Evolutionary conservation across 2,113 vertebrate genomes (phyloP).

Genomic region (Melanostigma gelatinosum): DNA sequence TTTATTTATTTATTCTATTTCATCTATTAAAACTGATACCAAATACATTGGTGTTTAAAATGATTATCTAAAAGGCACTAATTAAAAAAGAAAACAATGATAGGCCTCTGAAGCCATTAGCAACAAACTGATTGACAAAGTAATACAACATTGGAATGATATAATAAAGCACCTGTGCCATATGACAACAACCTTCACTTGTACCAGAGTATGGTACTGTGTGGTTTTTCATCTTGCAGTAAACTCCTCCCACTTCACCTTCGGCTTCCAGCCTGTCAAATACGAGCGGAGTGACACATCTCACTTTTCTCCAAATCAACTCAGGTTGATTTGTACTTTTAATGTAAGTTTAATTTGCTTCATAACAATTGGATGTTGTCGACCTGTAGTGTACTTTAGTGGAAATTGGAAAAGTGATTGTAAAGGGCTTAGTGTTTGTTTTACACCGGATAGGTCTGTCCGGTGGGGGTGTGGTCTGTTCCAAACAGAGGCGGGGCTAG

Average conservation of each 20-base stretch:
- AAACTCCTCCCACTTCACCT: background rate
- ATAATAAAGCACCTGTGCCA: background rate
- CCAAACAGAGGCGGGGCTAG: conserved; percentile 59
- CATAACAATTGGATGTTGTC: too few relatives aligned
- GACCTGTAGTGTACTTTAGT: accelerated
- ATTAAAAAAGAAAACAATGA: background rate
- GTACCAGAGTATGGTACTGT: background rate
- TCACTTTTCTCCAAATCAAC: background rate
- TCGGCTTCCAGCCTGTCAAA: background rate
- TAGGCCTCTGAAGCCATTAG: background rate
- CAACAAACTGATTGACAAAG: background rate
- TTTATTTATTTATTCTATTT: background rate
- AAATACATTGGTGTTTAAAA: background rate
- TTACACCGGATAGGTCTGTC: background rate
- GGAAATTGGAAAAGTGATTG: background rate
- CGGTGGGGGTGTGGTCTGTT: conserved; percentile 23
- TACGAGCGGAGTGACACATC: conserved; percentile 39
- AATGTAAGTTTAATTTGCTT: background rate
- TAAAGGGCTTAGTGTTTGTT: background rate
- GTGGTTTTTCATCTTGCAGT: background rate
- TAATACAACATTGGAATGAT: background rate
- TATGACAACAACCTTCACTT: background rate
- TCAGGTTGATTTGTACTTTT: background rate
- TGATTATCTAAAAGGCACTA: background rate
- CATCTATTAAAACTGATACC: background rate